Percentiles rank a stretch among this genome's conserved stretches.
Evolutionary conservation across 64 coral and sea anemone genomes (phyloP).

Genomic region (Actinia equina): DNA sequence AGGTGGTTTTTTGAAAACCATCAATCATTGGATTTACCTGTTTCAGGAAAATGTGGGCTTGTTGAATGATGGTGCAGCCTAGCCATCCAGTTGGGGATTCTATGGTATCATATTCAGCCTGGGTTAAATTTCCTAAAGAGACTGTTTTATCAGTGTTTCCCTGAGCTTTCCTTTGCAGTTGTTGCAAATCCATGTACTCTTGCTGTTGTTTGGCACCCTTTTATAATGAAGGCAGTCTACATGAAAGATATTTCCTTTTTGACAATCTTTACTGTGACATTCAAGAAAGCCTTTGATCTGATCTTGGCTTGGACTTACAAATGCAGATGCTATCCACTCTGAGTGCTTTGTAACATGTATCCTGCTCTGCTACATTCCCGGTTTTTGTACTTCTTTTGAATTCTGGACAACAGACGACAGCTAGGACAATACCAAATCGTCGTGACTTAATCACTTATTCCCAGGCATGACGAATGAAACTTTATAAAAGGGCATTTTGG

Average conservation of each 20-base stretch:
- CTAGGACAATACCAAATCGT: conserved; percentile 29
- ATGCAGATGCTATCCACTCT: neutral
- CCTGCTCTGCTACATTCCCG: neutral
- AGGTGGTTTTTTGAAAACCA: conserved; percentile 22
- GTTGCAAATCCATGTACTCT: conserved; percentile 19
- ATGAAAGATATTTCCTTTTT: conserved; percentile 2
- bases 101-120: conserved; percentile 33
- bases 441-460: conserved; percentile 20
- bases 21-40: conserved; percentile 17
- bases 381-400: neutral
- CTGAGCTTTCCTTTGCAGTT: neutral
- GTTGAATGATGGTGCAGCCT: conserved; percentile 34
- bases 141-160: conserved; percentile 18
- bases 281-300: conserved; percentile 3
- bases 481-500: conserved; percentile 20
- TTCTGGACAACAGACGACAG: conserved; percentile 18
- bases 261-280: conserved; percentile 9
- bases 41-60: conserved; percentile 15
- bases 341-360: conserved; percentile 10
- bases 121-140: conserved; percentile 17
- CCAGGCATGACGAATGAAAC: conserved; percentile 33
- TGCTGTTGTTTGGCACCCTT: conserved; percentile 15
- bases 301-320: conserved; percentile 1
- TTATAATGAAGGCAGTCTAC: conserved; percentile 11
- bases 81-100: conserved; percentile 43